Percentiles rank a stretch among this genome's conserved stretches.
These are phyloP conservation scores for Liodrosophila aerea DNA, from an alignment of 2,888 invertebrate species.

Conservation along the genomic window DNA sequence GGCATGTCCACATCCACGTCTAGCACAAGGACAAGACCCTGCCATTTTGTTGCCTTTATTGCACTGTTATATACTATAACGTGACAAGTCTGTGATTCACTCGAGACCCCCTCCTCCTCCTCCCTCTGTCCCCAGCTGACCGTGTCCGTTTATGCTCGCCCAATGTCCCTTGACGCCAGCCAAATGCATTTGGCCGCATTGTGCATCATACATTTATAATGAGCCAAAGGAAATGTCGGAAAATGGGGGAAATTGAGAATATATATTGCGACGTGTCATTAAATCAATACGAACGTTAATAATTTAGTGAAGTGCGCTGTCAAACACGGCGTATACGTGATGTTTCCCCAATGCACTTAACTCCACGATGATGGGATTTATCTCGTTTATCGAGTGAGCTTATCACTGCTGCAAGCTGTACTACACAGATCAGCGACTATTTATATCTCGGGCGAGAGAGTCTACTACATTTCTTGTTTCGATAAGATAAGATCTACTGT, in stretches of 20 bases:
- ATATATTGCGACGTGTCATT: conserved; percentile 49
- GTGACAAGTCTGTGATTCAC: conserved; percentile 19
- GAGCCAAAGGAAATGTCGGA: conserved; percentile 8
- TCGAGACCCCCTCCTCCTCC: not conserved
- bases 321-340: conserved; percentile 51
- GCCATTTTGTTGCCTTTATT: conserved; percentile 19
- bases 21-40: conserved; percentile 17
- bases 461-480: conserved; percentile 28
- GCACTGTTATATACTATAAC: conserved; percentile 29
- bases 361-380: conserved; percentile 12
- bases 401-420: conserved; percentile 6
- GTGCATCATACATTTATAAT: conserved; percentile 47
- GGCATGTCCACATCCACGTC: no score
- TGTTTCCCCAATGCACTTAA: conserved; percentile 18
- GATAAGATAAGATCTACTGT: conserved; percentile 47
- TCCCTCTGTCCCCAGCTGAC: conserved; percentile 9
- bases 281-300: conserved; percentile 47
- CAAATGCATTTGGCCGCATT: conserved; percentile 26
- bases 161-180: not conserved
- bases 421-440: conserved; percentile 42
- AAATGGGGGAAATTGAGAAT: conserved; percentile 9
- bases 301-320: not conserved
- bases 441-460: conserved; percentile 41
- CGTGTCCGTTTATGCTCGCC: conserved; percentile 22
- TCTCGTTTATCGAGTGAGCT: no score